These are phyloP conservation scores for Agonopterix subpropinquella DNA, from an alignment of 2,888 invertebrate genomes.

Conservation along the genomic window DNA sequence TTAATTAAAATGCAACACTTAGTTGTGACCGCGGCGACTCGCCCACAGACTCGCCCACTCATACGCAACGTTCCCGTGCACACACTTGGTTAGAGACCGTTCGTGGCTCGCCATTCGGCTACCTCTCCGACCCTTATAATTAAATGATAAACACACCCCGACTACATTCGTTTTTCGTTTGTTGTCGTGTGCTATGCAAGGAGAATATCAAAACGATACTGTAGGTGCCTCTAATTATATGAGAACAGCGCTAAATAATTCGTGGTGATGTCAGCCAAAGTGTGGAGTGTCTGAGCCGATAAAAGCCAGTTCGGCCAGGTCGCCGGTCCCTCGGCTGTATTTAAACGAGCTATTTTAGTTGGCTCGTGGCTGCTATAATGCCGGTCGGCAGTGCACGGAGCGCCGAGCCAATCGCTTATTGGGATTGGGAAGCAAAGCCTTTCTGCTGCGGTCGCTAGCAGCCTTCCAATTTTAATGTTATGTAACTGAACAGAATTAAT, in stretches of 20 bases:
- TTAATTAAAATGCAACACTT: slow-evolving; percentile 55
- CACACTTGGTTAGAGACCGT: no score
- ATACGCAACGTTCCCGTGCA: no score
- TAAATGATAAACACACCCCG: no score
- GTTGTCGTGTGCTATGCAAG: no score
- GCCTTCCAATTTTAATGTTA: slow-evolving; percentile 49
- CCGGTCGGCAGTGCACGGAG: slow-evolving; percentile 10
- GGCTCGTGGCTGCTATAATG: slow-evolving; percentile 20
- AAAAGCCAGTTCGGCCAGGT: slow-evolving; percentile 28
- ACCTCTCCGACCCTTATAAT: no score
- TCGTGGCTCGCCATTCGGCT: no score
- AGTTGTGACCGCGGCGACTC: slow-evolving; percentile 22
- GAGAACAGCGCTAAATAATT: slow-evolving; percentile 19
- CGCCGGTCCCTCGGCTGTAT: slow-evolving; percentile 29
- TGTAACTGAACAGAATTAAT: slow-evolving; percentile 47
- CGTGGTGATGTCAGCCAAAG: slow-evolving; percentile 18
- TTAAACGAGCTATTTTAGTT: slow-evolving; percentile 48
- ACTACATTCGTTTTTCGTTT: no score
- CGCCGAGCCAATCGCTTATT: slow-evolving; percentile 47
- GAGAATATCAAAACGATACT: no score
- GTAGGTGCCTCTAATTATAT: slow-evolving; percentile 35
- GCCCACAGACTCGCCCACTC: background rate
- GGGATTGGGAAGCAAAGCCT: slow-evolving; percentile 44
- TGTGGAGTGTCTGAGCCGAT: slow-evolving; percentile 49
- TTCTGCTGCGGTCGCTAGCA: slow-evolving; percentile 17